Percentiles rank a stretch among this genome's conserved stretches.
Evolutionary conservation across 2,888 invertebrate genomes (phyloP).

Genomic region (Caenorhabditis macrosperma): DNA sequence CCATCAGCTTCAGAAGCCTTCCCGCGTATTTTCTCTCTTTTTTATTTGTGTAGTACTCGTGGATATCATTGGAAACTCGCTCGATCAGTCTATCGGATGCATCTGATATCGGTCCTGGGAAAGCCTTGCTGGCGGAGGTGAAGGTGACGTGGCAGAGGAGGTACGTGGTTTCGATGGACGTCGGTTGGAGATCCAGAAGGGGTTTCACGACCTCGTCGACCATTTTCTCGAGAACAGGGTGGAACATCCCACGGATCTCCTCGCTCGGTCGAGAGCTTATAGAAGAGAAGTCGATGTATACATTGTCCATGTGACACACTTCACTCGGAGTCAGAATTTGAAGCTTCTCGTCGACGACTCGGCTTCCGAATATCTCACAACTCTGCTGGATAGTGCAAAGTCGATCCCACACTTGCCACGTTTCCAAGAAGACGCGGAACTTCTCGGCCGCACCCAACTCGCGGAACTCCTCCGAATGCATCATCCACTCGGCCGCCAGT

Average conservation of each 20-base stretch:
- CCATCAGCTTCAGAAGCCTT: background rate
- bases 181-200: background rate
- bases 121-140: background rate
- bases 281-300: background rate
- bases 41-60: background rate
- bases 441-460: background rate
- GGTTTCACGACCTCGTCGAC: background rate
- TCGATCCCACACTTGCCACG: background rate
- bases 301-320: background rate
- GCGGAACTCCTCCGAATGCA: conserved; percentile 4
- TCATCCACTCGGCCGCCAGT: conserved; percentile 5
- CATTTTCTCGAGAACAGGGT: background rate
- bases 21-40: too few relatives aligned
- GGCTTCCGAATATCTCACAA: background rate
- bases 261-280: background rate
- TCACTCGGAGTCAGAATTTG: background rate
- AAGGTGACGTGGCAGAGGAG: background rate
- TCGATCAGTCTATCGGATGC: background rate
- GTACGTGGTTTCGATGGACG: background rate
- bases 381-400: background rate
- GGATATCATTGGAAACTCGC: conserved; percentile 2
- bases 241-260: background rate
- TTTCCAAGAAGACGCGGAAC: background rate
- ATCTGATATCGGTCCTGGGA: background rate
- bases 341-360: background rate